A percentile compares a stretch with the other conserved stretches of the same genome.
Conservation (phyloP, 2,113 vertebrate genomes). For the Ptyas mucosa region DNA sequence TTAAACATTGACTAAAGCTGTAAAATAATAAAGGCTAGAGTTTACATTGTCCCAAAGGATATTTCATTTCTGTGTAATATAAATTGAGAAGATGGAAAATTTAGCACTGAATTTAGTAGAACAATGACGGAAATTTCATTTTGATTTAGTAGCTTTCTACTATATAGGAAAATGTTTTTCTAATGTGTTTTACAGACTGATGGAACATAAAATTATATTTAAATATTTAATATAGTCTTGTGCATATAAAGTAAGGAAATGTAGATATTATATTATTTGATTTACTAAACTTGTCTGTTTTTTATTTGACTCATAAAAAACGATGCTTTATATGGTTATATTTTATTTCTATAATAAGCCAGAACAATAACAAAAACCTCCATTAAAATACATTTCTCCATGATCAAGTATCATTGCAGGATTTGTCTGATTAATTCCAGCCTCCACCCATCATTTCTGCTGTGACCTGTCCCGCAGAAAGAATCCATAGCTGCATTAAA, state of each 20-base stretch:
- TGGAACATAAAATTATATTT: conserved; percentile 48
- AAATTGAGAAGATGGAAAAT: neutral
- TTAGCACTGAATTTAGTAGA: neutral
- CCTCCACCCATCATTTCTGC: conserved; percentile 15
- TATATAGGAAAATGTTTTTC: conserved; percentile 1
- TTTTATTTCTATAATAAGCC: conserved; percentile 66
- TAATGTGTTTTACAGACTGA: conserved; percentile 32
- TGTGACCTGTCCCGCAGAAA: conserved; percentile 16
- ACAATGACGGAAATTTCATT: neutral
- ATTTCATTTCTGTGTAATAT: neutral
- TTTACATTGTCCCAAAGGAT: neutral
- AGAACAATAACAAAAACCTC: conserved; percentile 42
- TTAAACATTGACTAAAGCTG: neutral
- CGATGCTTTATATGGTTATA: conserved; percentile 53
- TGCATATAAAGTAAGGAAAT: conserved; percentile 49
- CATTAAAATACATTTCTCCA: conserved; percentile 52
- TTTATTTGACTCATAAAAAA: conserved; percentile 60
- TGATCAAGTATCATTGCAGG: conserved; percentile 48
- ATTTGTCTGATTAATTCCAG: conserved; percentile 26
- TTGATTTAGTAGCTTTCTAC: conserved; percentile 23
- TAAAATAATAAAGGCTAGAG: neutral
- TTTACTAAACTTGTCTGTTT: conserved; percentile 43
- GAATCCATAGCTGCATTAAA: conserved; percentile 43
- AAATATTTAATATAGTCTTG: conserved; percentile 58
- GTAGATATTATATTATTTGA: conserved; percentile 23